A percentile compares a stretch with the other conserved stretches of the same genome.
phyloP scores from a whole-genome alignment of 2,113 vertebrate genomes.

The Rhodinocichla rosea region DNA sequence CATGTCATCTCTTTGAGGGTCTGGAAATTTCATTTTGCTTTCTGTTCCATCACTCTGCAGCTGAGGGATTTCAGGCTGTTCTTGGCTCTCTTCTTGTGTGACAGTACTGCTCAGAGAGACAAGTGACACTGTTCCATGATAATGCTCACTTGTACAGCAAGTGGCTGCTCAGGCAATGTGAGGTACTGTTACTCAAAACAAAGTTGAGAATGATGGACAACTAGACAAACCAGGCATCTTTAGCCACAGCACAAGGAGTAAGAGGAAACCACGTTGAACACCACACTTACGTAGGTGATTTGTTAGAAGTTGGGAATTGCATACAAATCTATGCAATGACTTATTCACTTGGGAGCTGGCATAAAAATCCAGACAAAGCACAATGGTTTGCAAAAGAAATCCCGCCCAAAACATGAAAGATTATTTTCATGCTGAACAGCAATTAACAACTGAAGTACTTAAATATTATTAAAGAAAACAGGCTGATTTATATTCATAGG shows the following conservation, averaged over 20 bases:
- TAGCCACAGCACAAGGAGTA: neutral
- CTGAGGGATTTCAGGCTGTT: conserved; percentile 46
- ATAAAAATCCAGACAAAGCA: neutral
- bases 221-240: neutral
- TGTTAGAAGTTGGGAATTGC: neutral
- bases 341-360: neutral
- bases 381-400: neutral
- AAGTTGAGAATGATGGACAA: neutral
- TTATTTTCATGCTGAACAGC: conserved; percentile 28
- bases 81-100: conserved; percentile 41
- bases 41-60: conserved; percentile 18
- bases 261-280: neutral
- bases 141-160: conserved; percentile 62
- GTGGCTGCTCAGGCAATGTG: conserved; percentile 66
- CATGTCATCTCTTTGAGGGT: conserved; percentile 69
- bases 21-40: conserved; percentile 50
- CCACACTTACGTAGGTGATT: neutral
- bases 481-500: neutral
- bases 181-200: neutral
- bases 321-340: neutral
- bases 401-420: neutral
- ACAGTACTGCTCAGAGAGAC: conserved; percentile 53
- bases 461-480: neutral
- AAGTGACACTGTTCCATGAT: conserved; percentile 55
- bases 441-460: conserved; percentile 42